Evolutionary conservation across 2,888 invertebrate genomes (phyloP), one percentile per base, ranked within the genome.

Genomic region (Leptodirus hochenwartii): DNA sequence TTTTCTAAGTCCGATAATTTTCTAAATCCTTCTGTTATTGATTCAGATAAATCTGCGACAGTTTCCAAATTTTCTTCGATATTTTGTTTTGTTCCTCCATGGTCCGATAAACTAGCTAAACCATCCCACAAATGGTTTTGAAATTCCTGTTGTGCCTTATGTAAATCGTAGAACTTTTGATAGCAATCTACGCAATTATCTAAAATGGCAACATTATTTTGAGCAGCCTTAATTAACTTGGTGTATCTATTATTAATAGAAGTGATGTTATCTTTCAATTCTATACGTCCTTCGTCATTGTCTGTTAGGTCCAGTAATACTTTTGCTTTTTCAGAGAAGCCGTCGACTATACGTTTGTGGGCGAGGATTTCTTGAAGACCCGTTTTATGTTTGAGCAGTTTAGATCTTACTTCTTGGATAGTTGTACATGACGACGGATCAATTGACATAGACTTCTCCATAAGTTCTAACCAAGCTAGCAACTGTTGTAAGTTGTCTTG

Each of bases 111-210:
- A 33, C 75, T 65, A 26, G 80, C 71, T 4, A 93, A 59, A 40
- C 79, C 76, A 48, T 91, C 90, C 78, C 87, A 84, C 20, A 87
- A 66, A 44, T 80, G 79, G 49, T 87, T 88, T 44, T 88, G 82
- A 54, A 84, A 81, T 44, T 88, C 87, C 56, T 84, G 82, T 39
- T 85, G 78, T 1, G 77, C 67, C 49, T 84, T 84, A 41, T 84
- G 81, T 32, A 82, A 63, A 43, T 85, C 84, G 39, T 76, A 74
- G 47, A 88, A 90, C 45, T 81, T 80, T 48, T 84, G 82, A 47
- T 82, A 80, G 5, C 78, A 69, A 33, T 87, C 84, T 29, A 78
- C 64, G 1, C 73, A 69, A 35, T 66, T 66, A 49, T 87, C 87
- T 30, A 84, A 61, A 42, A 75, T 73, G 17, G 66, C 63, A 22